Percentiles rank a stretch among this genome's conserved stretches.
These are phyloP conservation scores for Oncorhynchus mykiss DNA, from an alignment of 2,113 vertebrate genomes.

Conservation along the genomic window DNA sequence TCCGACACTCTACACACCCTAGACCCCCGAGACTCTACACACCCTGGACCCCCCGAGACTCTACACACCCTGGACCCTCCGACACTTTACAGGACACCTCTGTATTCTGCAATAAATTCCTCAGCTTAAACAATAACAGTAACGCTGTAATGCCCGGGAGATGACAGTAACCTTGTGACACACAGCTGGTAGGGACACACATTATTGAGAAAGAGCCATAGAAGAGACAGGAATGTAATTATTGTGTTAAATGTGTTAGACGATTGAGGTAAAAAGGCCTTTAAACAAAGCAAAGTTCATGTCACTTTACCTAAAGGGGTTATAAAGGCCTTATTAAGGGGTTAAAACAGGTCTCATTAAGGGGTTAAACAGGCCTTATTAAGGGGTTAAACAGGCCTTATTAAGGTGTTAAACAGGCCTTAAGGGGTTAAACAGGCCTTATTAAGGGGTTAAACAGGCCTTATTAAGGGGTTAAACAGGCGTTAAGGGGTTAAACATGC, in stretches of 20 bases:
- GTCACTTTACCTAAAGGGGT: neutral
- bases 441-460: too few relatives aligned
- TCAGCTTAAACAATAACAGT: constrained; percentile 9
- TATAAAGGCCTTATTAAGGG: neutral
- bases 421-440: too few relatives aligned
- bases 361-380: too few relatives aligned
- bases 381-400: neutral
- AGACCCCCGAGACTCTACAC: neutral
- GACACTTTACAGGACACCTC: neutral
- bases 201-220: constrained; percentile 23
- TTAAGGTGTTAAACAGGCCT: too few relatives aligned
- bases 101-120: constrained; percentile 12
- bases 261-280: too few relatives aligned
- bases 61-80: neutral
- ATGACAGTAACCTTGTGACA: constrained; percentile 22
- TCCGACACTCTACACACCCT: too few relatives aligned
- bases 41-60: too few relatives aligned
- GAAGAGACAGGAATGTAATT: neutral
- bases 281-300: too few relatives aligned
- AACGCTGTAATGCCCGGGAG: constrained; percentile 8
- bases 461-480: too few relatives aligned
- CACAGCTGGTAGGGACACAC: constrained; percentile 28
- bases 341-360: neutral
- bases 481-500: too few relatives aligned
- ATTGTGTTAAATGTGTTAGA: too few relatives aligned